Percentiles rank a stretch among this genome's conserved stretches.
These are phyloP conservation scores for Meloe dianella DNA, from an alignment of 2,888 invertebrate species.

Conservation along the genomic window DNA sequence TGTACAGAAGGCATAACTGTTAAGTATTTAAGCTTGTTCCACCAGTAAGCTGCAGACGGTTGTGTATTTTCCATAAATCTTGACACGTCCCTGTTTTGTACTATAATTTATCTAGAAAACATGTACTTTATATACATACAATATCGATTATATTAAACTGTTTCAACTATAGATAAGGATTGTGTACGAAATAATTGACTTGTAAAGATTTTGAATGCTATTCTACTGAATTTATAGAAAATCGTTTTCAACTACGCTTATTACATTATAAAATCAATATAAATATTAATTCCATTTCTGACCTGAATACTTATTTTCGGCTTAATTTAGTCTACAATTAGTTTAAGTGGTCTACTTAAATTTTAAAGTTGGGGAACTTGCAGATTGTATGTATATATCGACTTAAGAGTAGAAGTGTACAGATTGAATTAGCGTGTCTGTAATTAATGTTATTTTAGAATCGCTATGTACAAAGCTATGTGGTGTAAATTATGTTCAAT, in stretches of 20 bases:
- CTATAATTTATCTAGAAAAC: background rate
- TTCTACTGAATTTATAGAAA: constrained; percentile 2
- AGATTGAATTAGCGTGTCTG: background rate
- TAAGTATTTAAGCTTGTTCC: too few species aligned
- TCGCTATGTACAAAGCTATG: background rate
- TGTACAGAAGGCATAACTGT: too few species aligned
- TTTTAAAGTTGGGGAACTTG: too few species aligned
- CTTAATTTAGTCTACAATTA: background rate
- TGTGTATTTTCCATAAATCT: background rate
- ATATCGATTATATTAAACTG: background rate
- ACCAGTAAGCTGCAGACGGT: background rate
- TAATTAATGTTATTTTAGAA: background rate
- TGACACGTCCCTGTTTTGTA: background rate
- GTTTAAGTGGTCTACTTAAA: too few species aligned
- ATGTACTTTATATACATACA: background rate
- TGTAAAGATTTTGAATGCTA: constrained; percentile 1
- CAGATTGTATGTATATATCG: too few species aligned
- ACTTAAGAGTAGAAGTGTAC: background rate
- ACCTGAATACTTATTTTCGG: background rate
- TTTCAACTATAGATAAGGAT: background rate
- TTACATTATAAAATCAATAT: background rate
- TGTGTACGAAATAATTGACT: constrained; percentile 1
- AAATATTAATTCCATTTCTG: background rate
- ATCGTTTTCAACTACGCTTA: background rate
- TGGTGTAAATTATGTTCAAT: background rate